Base-by-base conservation (phyloP, 2,113 vertebrate genomes). In the Rhagologus leucostigma region DNA sequence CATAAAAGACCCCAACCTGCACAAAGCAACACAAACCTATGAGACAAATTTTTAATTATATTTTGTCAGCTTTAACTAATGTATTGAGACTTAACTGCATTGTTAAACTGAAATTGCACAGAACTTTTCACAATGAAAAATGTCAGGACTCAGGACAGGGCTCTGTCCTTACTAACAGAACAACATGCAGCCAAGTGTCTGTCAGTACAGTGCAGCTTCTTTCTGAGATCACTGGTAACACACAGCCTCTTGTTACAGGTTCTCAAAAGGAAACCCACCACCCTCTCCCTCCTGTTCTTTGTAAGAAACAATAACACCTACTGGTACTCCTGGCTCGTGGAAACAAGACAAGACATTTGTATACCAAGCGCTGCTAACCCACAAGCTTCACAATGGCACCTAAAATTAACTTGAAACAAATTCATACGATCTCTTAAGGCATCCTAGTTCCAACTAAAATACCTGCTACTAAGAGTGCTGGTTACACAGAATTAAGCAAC, bases 321-420 rank as follows among this genome's bases (percentile, higher is more conserved):
- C 42, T 73, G 63, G 33, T 87, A 71, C 17, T 82, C 56, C 52
- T 55, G 53, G 35, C 24, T 90, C 11, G 24, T 4, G 16, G 53
- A 78, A 79, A 90, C 16, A 64, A 39, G 12, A 60, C 30, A 73
- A 33, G 2, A 56, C 12, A 55, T 52, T 59, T 49, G n/a, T 23
- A 41, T 41, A 37, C 4, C 52, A 79, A 85, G 32, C 30, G 75
- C 10, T 47, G 35, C 55, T 82, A 77, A 29, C 17, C 42, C 35
- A 32, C 11, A 4, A 9, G 39, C 22, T 78, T 84, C 11, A 2
- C 59, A 90, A 50, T 16, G 20, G 33, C 20, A 71, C 37, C 52
- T 57, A 74, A 81, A 74, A 78, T 67, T 62, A 89, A 74, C 37
- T 12, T 42, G 22, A 65, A 88, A 96, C 26, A 50, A 76, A 80